phyloP scores from a whole-genome alignment of 2,888 invertebrate genomes.

The Mythimna vitellina region DNA sequence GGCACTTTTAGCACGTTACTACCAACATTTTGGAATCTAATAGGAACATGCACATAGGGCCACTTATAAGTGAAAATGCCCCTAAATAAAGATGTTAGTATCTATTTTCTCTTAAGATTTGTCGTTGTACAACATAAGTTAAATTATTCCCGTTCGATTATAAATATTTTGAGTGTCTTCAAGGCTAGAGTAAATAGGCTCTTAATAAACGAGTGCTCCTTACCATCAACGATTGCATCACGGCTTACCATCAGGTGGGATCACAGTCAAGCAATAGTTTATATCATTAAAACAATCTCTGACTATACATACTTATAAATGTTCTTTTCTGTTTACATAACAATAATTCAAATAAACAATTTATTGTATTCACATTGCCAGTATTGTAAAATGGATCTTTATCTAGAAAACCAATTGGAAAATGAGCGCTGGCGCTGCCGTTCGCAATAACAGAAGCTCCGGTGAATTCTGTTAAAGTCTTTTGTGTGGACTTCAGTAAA shows the following conservation, averaged over 20 bases:
- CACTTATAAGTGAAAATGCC: too few species aligned
- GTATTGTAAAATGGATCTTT: conserved; percentile 1
- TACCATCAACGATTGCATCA: too few species aligned
- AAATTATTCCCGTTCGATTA: too few species aligned
- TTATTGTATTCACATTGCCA: background rate
- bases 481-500: conserved; percentile 28
- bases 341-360: background rate
- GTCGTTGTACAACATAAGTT: too few species aligned
- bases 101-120: background rate
- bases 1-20: background rate
- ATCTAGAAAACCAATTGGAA: conserved; percentile 29
- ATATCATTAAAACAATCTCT: too few species aligned
- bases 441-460: conserved; percentile 7
- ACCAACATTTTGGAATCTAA: background rate
- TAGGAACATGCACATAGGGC: too few species aligned
- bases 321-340: background rate
- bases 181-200: too few species aligned
- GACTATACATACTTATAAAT: too few species aligned
- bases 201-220: too few species aligned
- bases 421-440: background rate
- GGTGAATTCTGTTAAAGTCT: conserved; percentile 4
- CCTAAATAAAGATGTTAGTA: background rate
- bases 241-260: too few species aligned
- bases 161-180: too few species aligned
- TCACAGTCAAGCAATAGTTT: too few species aligned